Base-by-base conservation (phyloP, 1,140 invertebrate species). In the Ceratitis capitata region DNA sequence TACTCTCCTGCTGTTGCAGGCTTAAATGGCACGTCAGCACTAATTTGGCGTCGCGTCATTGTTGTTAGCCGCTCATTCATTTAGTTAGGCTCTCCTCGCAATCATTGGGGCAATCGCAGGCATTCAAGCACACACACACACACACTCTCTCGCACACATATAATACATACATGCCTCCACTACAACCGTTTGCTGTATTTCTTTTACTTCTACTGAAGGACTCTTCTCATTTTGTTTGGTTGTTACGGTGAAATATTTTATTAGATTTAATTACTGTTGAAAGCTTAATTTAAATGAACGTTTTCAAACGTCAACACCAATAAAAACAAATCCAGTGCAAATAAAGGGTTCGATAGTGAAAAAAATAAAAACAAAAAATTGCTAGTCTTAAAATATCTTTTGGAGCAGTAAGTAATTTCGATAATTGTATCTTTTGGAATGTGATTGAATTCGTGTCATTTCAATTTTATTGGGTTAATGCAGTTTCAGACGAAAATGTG, bases 181-280 rank as follows among this genome's bases (percentile, higher is more conserved):
- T n/a, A 14, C n/a, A 53, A 69, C 61, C 29, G 5, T 69, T 47
- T 39, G 4, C n/a, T 53, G 14, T 32, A 39, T 6, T 19, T 16
- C 51, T 53, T 12, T 69, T 5, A 29, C 1, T 61, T 29, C 58
- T 61, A 12, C n/a, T n/a, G n/a, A n/a, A n/a, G n/a, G 61, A 29
- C 61, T 12, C 39, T 12, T 35, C 61, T 69, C 61, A 29, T 69
- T 69, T 39, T 16, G 32, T 35, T n/a, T n/a, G 39, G 61, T 29
- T 35, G 61, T 14, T 69, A 69, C 35, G 29, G 35, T 69, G 29
- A 69, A 69, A 69, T 69, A 9, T 39, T 35, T 69, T 35, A 35
- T 69, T 69, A 35, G 61, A 69, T 69, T 69, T 69, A 35, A 69
- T 69, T 69, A 69, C 61, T 35, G 61, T 69, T 69, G 61, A 69